Percentiles rank a stretch among this genome's conserved stretches.
Conservation (phyloP, 2,797 vertebrate species). For the Emys orbicularis region DNA sequence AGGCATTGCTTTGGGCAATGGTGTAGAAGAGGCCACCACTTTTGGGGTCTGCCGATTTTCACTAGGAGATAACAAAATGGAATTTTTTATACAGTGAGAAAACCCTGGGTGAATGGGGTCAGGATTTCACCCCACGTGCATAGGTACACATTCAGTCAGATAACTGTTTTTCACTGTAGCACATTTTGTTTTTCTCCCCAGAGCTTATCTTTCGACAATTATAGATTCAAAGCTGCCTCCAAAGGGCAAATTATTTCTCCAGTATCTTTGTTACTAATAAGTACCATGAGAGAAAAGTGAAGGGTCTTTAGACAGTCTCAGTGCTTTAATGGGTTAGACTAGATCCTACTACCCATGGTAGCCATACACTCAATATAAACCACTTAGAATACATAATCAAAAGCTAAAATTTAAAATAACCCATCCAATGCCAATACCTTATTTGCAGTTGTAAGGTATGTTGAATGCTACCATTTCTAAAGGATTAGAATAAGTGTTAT, state of each 20-base stretch:
- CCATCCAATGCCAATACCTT: not conserved
- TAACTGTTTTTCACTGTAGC: fast-evolving
- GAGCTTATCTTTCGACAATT: not conserved
- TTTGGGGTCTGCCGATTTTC: not conserved
- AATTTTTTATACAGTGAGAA: not conserved
- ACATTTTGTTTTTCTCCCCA: fast-evolving
- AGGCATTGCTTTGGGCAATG: not conserved
- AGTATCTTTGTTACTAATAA: not conserved
- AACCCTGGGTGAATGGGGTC: not conserved
- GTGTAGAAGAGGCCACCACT: not conserved
- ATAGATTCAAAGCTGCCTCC: fast-evolving
- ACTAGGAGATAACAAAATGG: not conserved
- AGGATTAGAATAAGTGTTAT: not conserved
- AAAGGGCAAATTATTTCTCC: not conserved
- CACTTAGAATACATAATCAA: not conserved
- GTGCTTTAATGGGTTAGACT: not conserved
- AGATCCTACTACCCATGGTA: not conserved
- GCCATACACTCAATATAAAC: fast-evolving
- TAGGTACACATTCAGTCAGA: fast-evolving
- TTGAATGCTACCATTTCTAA: fast-evolving
- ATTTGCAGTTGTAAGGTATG: not conserved
- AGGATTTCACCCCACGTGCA: fast-evolving
- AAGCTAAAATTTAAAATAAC: not conserved
- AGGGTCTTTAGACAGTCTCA: fast-evolving
- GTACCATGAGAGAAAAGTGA: not conserved